phyloP scores from a whole-genome alignment of 2,113 vertebrate species.

The Paramormyrops kingsleyae region DNA sequence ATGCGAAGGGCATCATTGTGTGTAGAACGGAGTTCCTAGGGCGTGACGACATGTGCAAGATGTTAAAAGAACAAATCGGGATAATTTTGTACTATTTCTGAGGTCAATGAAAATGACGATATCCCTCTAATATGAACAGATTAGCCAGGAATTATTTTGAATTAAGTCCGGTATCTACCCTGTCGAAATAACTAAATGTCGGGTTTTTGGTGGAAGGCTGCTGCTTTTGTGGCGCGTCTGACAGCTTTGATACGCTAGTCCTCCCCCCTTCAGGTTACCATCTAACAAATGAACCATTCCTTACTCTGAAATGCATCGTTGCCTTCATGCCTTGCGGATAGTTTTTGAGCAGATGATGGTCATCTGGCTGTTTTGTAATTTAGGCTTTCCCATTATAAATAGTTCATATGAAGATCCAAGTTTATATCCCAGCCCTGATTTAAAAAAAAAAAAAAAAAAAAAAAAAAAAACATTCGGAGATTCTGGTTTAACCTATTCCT shows the following conservation, averaged over 20 bases:
- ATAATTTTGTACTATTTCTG: background rate
- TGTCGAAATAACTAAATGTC: background rate
- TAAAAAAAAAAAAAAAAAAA: background rate
- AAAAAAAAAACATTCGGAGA: background rate
- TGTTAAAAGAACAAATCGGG: background rate
- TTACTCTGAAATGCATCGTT: background rate
- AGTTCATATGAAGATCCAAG: background rate
- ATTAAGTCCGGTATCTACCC: background rate
- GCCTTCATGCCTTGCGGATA: background rate
- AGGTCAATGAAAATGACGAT: background rate
- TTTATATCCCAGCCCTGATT: background rate
- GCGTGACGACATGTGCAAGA: background rate
- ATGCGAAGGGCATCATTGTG: background rate
- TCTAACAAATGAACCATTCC: background rate
- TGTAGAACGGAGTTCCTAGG: background rate
- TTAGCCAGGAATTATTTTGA: background rate
- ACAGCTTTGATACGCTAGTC: background rate
- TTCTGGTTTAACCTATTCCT: background rate
- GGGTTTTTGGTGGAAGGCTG: background rate
- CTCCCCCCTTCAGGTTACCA: background rate
- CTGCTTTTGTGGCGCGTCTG: background rate
- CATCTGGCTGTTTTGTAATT: background rate
- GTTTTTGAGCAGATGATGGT: background rate
- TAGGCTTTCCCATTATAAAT: background rate
- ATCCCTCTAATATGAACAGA: background rate